These are phyloP conservation scores for Mythimna pallens DNA, from an alignment of 2,888 invertebrate species.

Conservation along the genomic window DNA sequence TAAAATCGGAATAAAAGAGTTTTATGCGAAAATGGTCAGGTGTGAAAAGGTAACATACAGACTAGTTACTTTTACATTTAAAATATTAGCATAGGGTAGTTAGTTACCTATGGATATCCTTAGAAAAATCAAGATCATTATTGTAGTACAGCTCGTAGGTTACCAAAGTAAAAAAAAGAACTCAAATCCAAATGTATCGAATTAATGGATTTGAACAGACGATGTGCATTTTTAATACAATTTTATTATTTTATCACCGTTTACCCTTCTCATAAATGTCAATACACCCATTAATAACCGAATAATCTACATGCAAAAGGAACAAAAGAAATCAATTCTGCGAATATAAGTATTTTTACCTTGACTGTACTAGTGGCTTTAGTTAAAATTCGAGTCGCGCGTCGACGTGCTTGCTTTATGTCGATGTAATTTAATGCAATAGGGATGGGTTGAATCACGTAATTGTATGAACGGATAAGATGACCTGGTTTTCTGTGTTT, in stretches of 20 bases:
- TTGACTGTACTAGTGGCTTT: slow-evolving; percentile 60
- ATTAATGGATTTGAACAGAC: not conserved
- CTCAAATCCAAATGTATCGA: no score
- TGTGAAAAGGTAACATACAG: no score
- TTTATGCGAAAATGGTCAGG: no score
- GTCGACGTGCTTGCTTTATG: slow-evolving; percentile 64
- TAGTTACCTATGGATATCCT: no score
- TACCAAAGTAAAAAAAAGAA: no score
- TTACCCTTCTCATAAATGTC: slow-evolving; percentile 13
- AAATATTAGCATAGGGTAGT: no score
- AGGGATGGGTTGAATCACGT: slow-evolving; percentile 66
- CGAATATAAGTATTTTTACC: slow-evolving; percentile 38
- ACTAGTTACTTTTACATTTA: no score
- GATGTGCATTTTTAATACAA: not conserved
- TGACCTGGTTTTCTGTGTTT: slow-evolving; percentile 35
- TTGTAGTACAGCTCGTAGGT: no score
- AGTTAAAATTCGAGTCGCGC: slow-evolving; percentile 74
- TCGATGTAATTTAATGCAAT: slow-evolving; percentile 71
- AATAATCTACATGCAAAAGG: slow-evolving; percentile 34
- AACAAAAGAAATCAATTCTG: slow-evolving; percentile 42
- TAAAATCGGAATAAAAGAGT: no score
- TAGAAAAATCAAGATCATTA: no score
- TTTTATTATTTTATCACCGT: not conserved
- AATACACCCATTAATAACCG: slow-evolving; percentile 41
- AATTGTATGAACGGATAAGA: slow-evolving; percentile 11